Base-by-base conservation (phyloP, 2,797 vertebrate genomes). In the Neoniphon sammara region DNA sequence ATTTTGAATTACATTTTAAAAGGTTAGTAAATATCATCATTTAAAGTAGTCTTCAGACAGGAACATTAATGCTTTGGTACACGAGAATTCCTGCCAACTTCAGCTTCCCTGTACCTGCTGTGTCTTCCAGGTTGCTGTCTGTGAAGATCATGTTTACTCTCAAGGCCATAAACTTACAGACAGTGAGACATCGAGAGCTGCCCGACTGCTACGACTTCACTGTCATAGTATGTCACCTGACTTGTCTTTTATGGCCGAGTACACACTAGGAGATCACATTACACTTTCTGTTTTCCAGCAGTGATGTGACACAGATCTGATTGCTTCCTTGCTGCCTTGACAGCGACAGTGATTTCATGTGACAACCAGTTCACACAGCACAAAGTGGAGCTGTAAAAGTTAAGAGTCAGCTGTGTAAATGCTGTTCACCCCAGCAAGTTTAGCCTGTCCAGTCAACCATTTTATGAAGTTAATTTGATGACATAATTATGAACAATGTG, bases 151-250 rank as follows among this genome's bases (percentile, higher is more conserved):
- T 31, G 31, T 97, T 98, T 85, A 94, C 93, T 56, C 91, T 98
- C 60, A 98, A 97, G 90, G 96, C 97, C 12, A 96, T 98, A 78
- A 98, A 98, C 78, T 91, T 98, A 59, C 96, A 98, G 93, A 98
- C 97, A 0, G 94, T 98, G 81, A 95, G 95, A 74, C 93, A 96
- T 59, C 93, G 96, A 0, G 96, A 98, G 81, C 93, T 98, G 65
- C 97, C 97, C 0, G 96, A 98, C 89, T 98, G 97, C 85, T 98
- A 98, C 0, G 94, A 96, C 89, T 98, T 98, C 82, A 95, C 88
- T 25, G 90, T 98, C 49, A 92, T 86, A 30, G 97, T 98, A 91
- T 30, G 94, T 91, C 67, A 72, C 50, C 21, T 54, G 9, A 64
- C 46, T 47, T 10, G 5, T 59, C 55, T 8, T 42, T 75, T 21